Evolutionary conservation across 2,888 invertebrate species (phyloP).

Genomic region (Cantharis lateralis): DNA sequence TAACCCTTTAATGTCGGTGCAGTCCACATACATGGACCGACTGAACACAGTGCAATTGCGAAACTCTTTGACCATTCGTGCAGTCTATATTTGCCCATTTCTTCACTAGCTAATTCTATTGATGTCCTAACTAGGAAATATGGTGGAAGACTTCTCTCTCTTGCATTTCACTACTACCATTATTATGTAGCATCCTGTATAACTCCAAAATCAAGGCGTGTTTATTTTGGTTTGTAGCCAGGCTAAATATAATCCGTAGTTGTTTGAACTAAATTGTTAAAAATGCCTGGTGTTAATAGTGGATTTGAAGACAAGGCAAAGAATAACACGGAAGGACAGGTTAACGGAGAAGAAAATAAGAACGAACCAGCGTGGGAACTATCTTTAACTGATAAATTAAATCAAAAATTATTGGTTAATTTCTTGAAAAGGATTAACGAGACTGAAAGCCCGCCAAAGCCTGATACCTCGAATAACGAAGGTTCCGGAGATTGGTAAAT

Average conservation of each 20-base stretch:
- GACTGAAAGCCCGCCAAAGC: constrained; percentile 4
- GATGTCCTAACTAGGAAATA: too few species aligned
- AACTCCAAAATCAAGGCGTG: background rate
- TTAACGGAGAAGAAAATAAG: background rate
- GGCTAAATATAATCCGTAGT: background rate
- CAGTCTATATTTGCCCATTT: too few species aligned
- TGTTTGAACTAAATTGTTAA: background rate
- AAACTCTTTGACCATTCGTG: too few species aligned
- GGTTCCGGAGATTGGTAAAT: constrained; percentile 1
- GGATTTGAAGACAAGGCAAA: background rate
- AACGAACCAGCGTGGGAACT: constrained; percentile 43
- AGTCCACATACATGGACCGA: too few species aligned
- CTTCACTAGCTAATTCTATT: too few species aligned
- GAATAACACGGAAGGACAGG: background rate
- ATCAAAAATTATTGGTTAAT: constrained; percentile 68
- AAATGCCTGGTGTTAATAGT: background rate
- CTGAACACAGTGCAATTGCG: too few species aligned
- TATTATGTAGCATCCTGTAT: background rate
- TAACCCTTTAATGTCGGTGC: too few species aligned
- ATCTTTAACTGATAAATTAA: constrained; percentile 68
- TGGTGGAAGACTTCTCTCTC: too few species aligned
- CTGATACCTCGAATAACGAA: background rate
- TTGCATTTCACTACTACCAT: background rate
- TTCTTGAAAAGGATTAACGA: constrained; percentile 64
- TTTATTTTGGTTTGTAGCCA: background rate